phyloP scores from a whole-genome alignment of 1,140 invertebrate species.

The Ericerus pela region DNA sequence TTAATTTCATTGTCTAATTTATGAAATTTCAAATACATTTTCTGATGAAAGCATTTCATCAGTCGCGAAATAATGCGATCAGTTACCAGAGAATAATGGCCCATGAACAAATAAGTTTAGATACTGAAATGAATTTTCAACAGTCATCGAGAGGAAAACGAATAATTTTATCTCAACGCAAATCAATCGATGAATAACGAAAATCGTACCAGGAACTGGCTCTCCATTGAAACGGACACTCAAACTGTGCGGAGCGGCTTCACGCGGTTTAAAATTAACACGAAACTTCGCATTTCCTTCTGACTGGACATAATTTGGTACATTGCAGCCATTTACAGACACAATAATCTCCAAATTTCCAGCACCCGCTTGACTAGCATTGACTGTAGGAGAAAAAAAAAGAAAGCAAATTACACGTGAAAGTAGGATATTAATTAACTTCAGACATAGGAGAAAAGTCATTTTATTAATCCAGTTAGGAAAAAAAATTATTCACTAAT shows the following conservation, averaged over 20 bases:
- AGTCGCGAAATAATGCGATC: too few relatives aligned
- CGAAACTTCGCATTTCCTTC: constrained; percentile 90
- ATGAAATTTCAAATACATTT: too few relatives aligned
- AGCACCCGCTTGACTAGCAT: constrained; percentile 68
- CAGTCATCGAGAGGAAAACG: too few relatives aligned
- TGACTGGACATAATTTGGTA: constrained; percentile 95
- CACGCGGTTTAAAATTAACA: constrained; percentile 93
- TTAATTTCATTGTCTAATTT: too few relatives aligned
- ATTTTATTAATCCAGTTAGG: too few relatives aligned
- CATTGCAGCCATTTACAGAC: constrained; percentile 90
- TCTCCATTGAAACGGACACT: constrained; percentile 94
- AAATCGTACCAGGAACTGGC: constrained; percentile 57
- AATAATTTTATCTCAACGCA: too few relatives aligned
- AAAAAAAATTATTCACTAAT: too few relatives aligned
- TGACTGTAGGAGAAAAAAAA: constrained; percentile 37
- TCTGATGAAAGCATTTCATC: neutral
- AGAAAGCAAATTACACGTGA: neutral
- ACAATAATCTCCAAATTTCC: constrained; percentile 97
- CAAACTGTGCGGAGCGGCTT: constrained; percentile 69
- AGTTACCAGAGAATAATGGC: too few relatives aligned
- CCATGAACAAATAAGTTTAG: too few relatives aligned
- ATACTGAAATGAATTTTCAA: too few relatives aligned
- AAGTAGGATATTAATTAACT: neutral
- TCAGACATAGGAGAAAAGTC: too few relatives aligned
- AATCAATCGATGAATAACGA: neutral